Evolutionary conservation across 2,888 invertebrate genomes (phyloP), one percentile per base, ranked within the genome.

Genomic region (Pollenia angustigena): DNA sequence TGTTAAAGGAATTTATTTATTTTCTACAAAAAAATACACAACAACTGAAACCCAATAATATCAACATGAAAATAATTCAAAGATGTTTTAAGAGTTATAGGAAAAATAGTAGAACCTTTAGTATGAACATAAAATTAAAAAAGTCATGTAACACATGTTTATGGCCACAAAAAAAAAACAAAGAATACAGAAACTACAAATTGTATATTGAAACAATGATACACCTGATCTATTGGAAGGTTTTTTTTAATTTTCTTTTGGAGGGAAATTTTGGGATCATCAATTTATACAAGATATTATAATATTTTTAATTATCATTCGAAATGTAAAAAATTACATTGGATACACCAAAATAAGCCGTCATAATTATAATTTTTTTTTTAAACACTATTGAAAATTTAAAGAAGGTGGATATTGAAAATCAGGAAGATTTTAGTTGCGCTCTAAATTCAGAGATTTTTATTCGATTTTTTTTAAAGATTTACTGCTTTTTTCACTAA

Each of bases 1-100:
- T 84, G 78, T 87, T 84, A 79, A 78, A 80, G 48, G 79, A 80
- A 85, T 80, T 85, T 85, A 75, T 84, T 85, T 60, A 80, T 85
- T 80, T 85, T 80, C 60, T 66, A 85, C 74, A 79, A 74, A 60
- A 60, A 64, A 23, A 32, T 32, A 32, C 6, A 32, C 32, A 32
- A 71, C 54, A 81, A 74, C 32, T 72, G 42, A 46, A 64, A 50
- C 11, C 56, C 69, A 58, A 79, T 42, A 79, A 64, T 66, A 74
- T 4, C 72, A 48, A 46, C 64, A 52, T 42, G n/a, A 52, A 68
- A 54, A 60, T 48, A 69, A 69, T 60, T 62, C 60, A 75, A 60
- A 79, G 58, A 32, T 84, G 60, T 54, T 76, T 40, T 42, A 14
- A 74, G 7, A 66, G 40, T 74, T 84, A 68, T 74, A 79, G 72